phyloP scores from a whole-genome alignment of 2,797 vertebrate genomes.

The Lithobates sylvaticus region DNA sequence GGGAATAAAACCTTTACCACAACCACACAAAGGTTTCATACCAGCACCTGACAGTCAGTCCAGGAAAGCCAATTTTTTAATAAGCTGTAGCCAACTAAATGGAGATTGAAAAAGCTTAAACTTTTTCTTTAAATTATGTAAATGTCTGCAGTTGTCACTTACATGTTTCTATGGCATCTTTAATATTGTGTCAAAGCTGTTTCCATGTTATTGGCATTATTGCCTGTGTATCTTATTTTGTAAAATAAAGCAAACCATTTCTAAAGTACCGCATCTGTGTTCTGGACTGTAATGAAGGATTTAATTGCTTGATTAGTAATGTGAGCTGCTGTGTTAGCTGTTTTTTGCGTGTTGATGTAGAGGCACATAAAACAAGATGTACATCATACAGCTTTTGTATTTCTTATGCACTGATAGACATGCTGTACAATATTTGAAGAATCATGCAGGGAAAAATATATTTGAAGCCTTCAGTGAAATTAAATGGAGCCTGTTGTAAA shows the following conservation, averaged over 20 bases:
- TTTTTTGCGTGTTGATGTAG: conserved; percentile 16
- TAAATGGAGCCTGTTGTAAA: background rate
- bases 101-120: background rate
- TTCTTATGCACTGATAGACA: background rate
- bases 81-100: background rate
- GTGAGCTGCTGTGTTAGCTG: background rate
- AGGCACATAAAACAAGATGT: conserved; percentile 6
- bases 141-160: background rate
- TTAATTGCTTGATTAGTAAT: conserved; percentile 22
- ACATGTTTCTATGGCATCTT: background rate
- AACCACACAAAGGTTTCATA: background rate
- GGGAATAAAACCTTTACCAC: too few relatives aligned
- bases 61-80: background rate
- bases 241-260: conserved; percentile 36
- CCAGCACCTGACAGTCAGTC: background rate
- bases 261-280: background rate
- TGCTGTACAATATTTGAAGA: background rate
- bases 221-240: conserved; percentile 15
- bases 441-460: background rate
- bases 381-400: background rate
- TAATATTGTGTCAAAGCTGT: background rate
- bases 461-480: background rate
- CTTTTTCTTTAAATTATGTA: background rate
- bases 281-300: conserved; percentile 31
- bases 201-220: background rate